phyloP scores from a whole-genome alignment of 2,888 invertebrate species.

The Perdita meconis region DNA sequence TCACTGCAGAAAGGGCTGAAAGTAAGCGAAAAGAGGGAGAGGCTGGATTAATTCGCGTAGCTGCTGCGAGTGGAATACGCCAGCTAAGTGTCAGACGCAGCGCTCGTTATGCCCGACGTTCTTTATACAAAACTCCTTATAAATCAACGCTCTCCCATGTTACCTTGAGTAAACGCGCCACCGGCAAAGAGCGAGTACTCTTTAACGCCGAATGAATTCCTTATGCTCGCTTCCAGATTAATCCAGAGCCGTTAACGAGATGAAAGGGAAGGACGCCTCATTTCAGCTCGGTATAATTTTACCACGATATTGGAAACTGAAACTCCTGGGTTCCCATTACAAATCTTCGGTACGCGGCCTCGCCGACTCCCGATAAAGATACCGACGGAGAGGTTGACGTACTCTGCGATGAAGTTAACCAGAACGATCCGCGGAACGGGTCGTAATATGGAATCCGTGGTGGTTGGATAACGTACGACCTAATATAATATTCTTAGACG shows the following conservation, averaged over 20 bases:
- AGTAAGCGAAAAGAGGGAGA: conserved; percentile 29
- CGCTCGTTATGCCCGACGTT: conserved; percentile 15
- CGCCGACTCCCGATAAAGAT: too few relatives aligned
- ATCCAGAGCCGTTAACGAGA: too few relatives aligned
- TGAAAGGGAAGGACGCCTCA: not conserved
- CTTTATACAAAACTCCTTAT: not conserved
- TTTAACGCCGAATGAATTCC: too few relatives aligned
- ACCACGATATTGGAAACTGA: not conserved
- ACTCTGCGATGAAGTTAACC: conserved; percentile 11
- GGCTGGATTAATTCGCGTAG: conserved; percentile 18
- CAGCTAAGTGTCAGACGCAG: conserved; percentile 41
- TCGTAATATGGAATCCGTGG: not conserved
- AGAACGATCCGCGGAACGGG: conserved; percentile 14
- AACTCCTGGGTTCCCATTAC: not conserved
- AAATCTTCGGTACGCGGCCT: too few relatives aligned
- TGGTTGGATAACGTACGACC: conserved; percentile 75
- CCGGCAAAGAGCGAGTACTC: not conserved
- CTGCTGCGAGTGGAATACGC: conserved; percentile 16
- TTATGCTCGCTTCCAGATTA: too few relatives aligned
- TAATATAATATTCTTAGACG: conserved; percentile 80
- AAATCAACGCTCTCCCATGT: not conserved
- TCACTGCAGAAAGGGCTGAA: not conserved
- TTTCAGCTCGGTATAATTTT: not conserved
- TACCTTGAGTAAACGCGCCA: not conserved
- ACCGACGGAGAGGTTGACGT: not conserved